Evolutionary conservation across 37 sponge, comb jelly and placozoan genomes (phyloP), one percentile per base, ranked within the genome.

Genomic region (Agelas oroides): DNA sequence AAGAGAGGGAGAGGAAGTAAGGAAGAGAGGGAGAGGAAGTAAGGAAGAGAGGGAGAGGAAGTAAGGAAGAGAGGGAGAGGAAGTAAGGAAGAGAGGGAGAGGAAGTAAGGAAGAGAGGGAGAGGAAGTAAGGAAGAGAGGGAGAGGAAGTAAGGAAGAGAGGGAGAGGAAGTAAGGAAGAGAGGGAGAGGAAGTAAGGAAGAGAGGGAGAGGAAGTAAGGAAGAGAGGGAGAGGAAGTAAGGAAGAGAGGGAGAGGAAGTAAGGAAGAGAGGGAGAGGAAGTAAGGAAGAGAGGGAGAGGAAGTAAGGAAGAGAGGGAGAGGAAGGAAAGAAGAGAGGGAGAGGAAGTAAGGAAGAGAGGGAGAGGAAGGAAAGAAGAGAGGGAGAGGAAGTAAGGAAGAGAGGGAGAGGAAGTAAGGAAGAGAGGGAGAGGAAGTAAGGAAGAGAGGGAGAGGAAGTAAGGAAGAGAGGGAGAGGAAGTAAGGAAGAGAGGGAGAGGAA

Each of bases 301-400:
- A 46, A 12, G 46, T 46, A 8, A 46, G 8, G 46, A 46, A 46
- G 46, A 12, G 46, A n/a, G n/a, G n/a, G n/a, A n/a, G n/a, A n/a
- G n/a, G n/a, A n/a, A n/a, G n/a, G n/a, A n/a, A 88, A 92, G 88
- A 80, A 88, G 87, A 65, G 3, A 38, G 25, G 19, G 40, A 28
- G 59, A 21, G 25, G n/a, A 64, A 2, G 59, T 24, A 31, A 27
- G 71, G 71, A 46, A 6, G 71, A 14, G 40, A 46, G 40, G 71
- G 39, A 6, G 71, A 3, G 55, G 16, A 5, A 5, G 8, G 20
- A 76, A 32, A 57, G 16, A 18, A 56, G 57, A 21, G 11, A 46
- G 8, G 46, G 46, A 8, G 46, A 8, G 46, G 46, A 8, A 8
- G 46, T 3, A 8, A 8, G 46, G 46, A 8, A 8, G 46, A 8